Conservation (phyloP, 2,113 vertebrate species). For the Girardinichthys multiradiatus region DNA sequence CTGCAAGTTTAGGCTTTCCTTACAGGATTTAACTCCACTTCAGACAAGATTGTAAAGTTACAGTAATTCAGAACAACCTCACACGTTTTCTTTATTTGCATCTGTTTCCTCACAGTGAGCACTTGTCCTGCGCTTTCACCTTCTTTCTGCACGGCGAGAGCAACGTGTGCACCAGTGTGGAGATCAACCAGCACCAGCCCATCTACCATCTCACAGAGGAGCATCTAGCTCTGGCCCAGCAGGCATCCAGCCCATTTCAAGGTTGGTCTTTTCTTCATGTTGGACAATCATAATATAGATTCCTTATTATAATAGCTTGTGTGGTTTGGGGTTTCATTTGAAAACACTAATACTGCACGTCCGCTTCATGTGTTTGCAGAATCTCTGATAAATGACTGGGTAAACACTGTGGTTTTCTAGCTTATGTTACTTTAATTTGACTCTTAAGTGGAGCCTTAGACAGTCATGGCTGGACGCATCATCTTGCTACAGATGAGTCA, state of each 20-base stretch:
- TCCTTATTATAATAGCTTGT: background rate
- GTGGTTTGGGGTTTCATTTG: background rate
- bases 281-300: background rate
- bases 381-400: background rate
- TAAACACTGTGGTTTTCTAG: background rate
- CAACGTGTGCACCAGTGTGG: slow-evolving; percentile 99
- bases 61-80: slow-evolving; percentile 16
- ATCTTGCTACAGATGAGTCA: background rate
- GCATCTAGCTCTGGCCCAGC: slow-evolving; percentile 93
- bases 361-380: background rate
- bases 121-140: slow-evolving; percentile 98
- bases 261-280: slow-evolving; percentile 71
- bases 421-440: background rate
- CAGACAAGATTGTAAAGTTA: slow-evolving; percentile 33
- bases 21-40: slow-evolving; percentile 5
- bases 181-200: slow-evolving; percentile 99
- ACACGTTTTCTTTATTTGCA: background rate
- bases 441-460: background rate
- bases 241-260: slow-evolving; percentile 96
- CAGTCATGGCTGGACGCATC: background rate
- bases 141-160: slow-evolving; percentile 99
- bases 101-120: slow-evolving; percentile 82
- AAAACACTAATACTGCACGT: background rate
- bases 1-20: too few species aligned
- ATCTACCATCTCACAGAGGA: slow-evolving; percentile 97